Conservation (phyloP, 2,113 vertebrate species). For the Plecturocebus donacophilus region DNA sequence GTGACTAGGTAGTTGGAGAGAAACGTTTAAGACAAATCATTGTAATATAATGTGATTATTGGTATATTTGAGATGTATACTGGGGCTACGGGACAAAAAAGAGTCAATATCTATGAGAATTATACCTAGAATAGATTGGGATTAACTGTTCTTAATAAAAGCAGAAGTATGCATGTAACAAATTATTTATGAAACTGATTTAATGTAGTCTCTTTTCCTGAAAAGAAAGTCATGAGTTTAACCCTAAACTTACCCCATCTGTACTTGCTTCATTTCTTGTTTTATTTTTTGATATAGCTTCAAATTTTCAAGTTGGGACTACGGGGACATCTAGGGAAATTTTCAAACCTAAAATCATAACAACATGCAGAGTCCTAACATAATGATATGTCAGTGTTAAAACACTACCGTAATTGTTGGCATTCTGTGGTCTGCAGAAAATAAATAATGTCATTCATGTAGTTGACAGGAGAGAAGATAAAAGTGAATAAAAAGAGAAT, state of each 20-base stretch:
- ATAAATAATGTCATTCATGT: conserved; percentile 35
- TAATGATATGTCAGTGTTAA: neutral
- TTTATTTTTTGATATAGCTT: neutral
- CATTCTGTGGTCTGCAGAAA: neutral
- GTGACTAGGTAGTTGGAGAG: neutral
- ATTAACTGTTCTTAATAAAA: neutral
- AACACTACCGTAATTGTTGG: neutral
- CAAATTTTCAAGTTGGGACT: neutral
- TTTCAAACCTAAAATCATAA: neutral
- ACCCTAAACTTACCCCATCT: neutral
- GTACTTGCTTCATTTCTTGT: neutral
- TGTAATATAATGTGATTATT: neutral
- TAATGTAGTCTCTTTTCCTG: neutral
- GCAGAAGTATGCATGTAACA: neutral
- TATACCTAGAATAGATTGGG: neutral
- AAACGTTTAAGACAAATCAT: neutral
- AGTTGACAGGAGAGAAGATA: conserved; percentile 86
- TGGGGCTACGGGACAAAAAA: neutral
- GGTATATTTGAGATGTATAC: neutral
- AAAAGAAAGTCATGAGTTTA: neutral
- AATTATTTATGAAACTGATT: neutral
- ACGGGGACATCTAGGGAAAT: neutral
- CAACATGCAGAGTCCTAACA: neutral
- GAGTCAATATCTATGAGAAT: neutral
- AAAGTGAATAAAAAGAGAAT: conserved; percentile 91